Evolutionary conservation across 2,113 vertebrate species (phyloP).

Genomic region (Hydrolagus affinis): DNA sequence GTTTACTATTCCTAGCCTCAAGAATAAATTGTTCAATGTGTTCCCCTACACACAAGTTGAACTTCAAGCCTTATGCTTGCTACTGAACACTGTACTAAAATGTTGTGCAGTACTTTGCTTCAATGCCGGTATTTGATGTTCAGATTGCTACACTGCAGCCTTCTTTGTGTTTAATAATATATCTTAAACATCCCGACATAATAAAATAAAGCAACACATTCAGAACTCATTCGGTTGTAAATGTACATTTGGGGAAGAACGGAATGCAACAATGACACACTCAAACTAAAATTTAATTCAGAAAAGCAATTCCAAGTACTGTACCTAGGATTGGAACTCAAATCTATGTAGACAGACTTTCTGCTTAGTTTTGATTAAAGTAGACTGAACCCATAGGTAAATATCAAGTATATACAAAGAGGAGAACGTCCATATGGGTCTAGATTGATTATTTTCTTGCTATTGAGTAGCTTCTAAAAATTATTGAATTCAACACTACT

Average conservation of each 20-base stretch:
- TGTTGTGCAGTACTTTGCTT: too few species aligned
- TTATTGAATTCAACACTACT: too few species aligned
- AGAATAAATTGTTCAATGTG: neutral
- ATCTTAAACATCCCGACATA: neutral
- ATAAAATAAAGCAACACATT: neutral
- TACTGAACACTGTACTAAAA: conserved; percentile 2
- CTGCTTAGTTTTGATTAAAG: neutral
- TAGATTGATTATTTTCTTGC: too few species aligned
- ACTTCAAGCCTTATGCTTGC: neutral
- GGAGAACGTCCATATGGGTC: neutral
- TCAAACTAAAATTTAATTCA: neutral
- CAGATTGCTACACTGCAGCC: neutral
- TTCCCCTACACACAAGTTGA: neutral
- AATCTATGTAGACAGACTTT: neutral
- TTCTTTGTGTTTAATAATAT: neutral
- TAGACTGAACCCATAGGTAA: neutral
- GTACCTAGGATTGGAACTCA: neutral
- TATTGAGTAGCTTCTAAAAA: too few species aligned
- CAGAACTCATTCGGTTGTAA: neutral
- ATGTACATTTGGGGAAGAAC: neutral
- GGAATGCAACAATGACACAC: neutral
- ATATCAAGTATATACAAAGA: neutral
- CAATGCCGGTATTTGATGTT: neutral
- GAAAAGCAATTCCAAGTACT: neutral
- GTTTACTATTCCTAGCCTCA: neutral